These are phyloP conservation scores for Selene dorsalis DNA, from an alignment of 2,797 vertebrate species.

Conservation along the genomic window DNA sequence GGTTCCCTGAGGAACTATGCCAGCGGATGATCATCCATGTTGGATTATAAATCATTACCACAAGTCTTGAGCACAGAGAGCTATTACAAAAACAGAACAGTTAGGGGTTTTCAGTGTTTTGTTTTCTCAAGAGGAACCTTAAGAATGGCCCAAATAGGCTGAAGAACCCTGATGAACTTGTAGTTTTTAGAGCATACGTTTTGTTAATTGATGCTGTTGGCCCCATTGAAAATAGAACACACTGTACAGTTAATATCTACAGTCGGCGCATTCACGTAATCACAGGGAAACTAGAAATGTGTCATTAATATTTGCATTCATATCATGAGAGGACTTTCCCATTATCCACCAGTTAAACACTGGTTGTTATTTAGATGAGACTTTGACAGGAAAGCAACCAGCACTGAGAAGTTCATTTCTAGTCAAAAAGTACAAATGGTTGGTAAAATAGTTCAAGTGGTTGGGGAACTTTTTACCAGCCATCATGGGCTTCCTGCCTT, in stretches of 20 bases:
- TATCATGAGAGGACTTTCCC: conserved; percentile 42
- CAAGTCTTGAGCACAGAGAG: conserved; percentile 7
- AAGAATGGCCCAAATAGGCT: conserved; percentile 17
- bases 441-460: conserved; percentile 41
- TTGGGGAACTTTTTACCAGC: conserved; percentile 46
- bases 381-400: conserved; percentile 25
- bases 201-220: conserved; percentile 60
- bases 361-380: conserved; percentile 42
- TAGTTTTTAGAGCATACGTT: conserved; percentile 54
- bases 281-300: conserved; percentile 51
- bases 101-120: conserved; percentile 13
- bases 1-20: conserved; percentile 58
- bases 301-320: conserved; percentile 55
- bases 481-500: conserved; percentile 30
- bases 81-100: conserved; percentile 25
- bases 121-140: conserved; percentile 18
- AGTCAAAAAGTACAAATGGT: conserved; percentile 47
- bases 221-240: conserved; percentile 67
- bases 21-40: not conserved
- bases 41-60: conserved; percentile 3
- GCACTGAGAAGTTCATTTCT: conserved; percentile 34
- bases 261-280: conserved; percentile 60
- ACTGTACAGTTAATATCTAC: conserved; percentile 78
- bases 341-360: conserved; percentile 50
- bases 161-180: conserved; percentile 63